Percentiles rank a stretch among this genome's conserved stretches.
Evolutionary conservation across 92 coral and sea anemone species (phyloP).

Genomic region (Diadumene lineata): DNA sequence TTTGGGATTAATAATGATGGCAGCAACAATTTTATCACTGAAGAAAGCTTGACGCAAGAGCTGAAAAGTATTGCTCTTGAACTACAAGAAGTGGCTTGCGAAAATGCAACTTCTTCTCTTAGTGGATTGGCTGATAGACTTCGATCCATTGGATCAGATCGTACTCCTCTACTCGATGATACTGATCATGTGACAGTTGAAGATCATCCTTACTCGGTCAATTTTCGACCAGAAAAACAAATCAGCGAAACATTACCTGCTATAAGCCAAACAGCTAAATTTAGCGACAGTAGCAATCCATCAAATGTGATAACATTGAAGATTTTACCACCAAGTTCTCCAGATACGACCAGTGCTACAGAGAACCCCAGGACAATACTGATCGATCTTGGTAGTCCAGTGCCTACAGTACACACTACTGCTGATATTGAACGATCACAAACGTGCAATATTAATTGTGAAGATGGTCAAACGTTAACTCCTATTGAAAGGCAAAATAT

Average conservation of each 20-base stretch:
- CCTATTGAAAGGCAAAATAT: too few species aligned
- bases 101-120: neutral
- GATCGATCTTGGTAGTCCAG: constrained; percentile 35
- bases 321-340: neutral
- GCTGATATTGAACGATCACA: neutral
- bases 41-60: constrained; percentile 9
- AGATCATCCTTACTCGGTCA: neutral
- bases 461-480: neutral
- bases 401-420: neutral
- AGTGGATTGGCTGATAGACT: neutral
- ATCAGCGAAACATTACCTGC: neutral
- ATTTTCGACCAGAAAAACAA: neutral
- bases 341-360: neutral
- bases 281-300: neutral
- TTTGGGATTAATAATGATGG: neutral
- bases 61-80: neutral
- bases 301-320: constrained; percentile 8
- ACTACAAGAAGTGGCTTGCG: neutral
- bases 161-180: neutral
- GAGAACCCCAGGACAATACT: neutral
- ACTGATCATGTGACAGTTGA: neutral
- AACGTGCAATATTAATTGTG: neutral
- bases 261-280: neutral
- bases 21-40: constrained; percentile 3
- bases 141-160: neutral